Percentiles rank a stretch among this genome's conserved stretches.
phyloP scores from a whole-genome alignment of 2,888 invertebrate genomes.

The Napeogenes inachia region DNA sequence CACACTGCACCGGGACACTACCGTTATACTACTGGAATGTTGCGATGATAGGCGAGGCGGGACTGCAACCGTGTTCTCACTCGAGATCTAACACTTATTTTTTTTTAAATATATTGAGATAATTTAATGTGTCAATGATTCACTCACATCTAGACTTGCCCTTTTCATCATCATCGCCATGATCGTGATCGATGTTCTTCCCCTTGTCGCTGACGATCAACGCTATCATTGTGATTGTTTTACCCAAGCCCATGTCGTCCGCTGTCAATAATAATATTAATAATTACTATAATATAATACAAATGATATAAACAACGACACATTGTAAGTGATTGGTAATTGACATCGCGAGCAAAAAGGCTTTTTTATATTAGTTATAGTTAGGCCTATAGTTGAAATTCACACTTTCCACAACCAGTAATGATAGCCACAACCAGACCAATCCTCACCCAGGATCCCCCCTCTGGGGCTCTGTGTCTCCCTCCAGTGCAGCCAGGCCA shows the following conservation, averaged over 20 bases:
- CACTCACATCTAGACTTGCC: slow-evolving; percentile 41
- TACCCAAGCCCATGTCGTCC: slow-evolving; percentile 90
- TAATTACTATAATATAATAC: background rate
- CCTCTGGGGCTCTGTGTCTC: slow-evolving; percentile 91
- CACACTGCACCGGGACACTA: slow-evolving; percentile 44
- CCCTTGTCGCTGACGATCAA: slow-evolving; percentile 79
- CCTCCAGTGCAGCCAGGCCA: slow-evolving; percentile 93
- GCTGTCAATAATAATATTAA: slow-evolving; percentile 56
- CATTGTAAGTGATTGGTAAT: too few relatives aligned
- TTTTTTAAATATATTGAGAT: too few relatives aligned
- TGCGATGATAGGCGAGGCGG: too few relatives aligned
- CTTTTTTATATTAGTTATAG: too few relatives aligned
- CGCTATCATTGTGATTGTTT: slow-evolving; percentile 90
- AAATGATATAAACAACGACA: too few relatives aligned
- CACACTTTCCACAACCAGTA: too few relatives aligned
- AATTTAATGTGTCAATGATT: background rate
- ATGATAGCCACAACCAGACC: too few relatives aligned
- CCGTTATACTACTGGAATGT: too few relatives aligned
- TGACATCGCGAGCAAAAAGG: too few relatives aligned
- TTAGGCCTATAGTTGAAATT: too few relatives aligned
- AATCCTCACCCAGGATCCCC: slow-evolving; percentile 85
- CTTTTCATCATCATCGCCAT: slow-evolving; percentile 47
- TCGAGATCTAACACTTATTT: too few relatives aligned
- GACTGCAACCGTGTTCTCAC: too few relatives aligned
- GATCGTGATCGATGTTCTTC: slow-evolving; percentile 42